Conservation (phyloP, 2,888 invertebrate genomes). For the Unio delphinus region DNA sequence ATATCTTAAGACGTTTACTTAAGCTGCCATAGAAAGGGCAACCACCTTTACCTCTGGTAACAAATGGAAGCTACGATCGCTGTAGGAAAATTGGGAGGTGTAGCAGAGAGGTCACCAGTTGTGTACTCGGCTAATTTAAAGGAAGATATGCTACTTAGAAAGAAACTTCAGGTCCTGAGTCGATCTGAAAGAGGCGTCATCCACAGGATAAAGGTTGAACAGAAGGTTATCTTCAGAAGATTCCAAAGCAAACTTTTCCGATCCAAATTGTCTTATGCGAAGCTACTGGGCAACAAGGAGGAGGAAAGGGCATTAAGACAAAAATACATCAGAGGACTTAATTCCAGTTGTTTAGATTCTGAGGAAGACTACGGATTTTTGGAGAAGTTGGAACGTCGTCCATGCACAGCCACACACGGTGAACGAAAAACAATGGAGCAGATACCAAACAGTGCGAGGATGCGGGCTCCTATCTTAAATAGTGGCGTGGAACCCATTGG, state of each 20-base stretch:
- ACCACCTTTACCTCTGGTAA: too few species aligned
- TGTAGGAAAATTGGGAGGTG: slow-evolving; percentile 36
- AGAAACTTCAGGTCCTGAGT: slow-evolving; percentile 43
- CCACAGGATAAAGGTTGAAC: slow-evolving; percentile 51
- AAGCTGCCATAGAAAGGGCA: too few species aligned
- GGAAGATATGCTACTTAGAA: slow-evolving; percentile 49
- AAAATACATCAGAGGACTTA: slow-evolving; percentile 40
- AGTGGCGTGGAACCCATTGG: too few species aligned
- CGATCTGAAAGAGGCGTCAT: slow-evolving; percentile 45
- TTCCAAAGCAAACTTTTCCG: slow-evolving; percentile 51
- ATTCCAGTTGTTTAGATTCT: slow-evolving; percentile 39
- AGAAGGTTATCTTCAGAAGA: slow-evolving; percentile 50
- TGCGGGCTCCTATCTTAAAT: slow-evolving; percentile 1
- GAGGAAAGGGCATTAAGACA: slow-evolving; percentile 41
- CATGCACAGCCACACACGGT: slow-evolving; percentile 23
- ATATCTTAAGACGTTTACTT: too few species aligned
- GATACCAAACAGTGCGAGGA: slow-evolving; percentile 11
- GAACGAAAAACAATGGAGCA: not conserved
- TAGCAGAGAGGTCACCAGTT: slow-evolving; percentile 46
- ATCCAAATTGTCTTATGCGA: slow-evolving; percentile 47
- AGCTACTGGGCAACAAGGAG: slow-evolving; percentile 46
- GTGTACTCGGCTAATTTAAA: slow-evolving; percentile 55
- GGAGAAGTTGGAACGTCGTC: slow-evolving; percentile 40
- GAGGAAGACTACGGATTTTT: slow-evolving; percentile 49
- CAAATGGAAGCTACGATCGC: slow-evolving; percentile 12